phyloP scores from a whole-genome alignment of 2,888 invertebrate species.

The Latrodectus elegans region DNA sequence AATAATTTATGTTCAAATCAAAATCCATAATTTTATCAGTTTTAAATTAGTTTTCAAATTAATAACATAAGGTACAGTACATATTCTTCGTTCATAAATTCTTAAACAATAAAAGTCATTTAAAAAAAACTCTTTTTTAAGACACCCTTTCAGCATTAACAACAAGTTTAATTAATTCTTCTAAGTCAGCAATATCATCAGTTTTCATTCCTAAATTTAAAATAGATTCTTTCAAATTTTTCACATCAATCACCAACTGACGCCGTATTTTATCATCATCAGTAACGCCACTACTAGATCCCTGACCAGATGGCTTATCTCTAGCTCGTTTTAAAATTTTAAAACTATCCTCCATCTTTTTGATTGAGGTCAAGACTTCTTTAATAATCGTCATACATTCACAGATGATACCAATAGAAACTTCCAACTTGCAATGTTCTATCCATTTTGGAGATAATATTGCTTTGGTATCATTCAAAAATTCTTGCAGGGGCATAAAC shows the following conservation, averaged over 20 bases:
- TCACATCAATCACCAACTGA: conserved; percentile 90
- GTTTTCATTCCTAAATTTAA: conserved; percentile 32
- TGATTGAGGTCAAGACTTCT: conserved; percentile 93
- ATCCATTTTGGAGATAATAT: conserved; percentile 73
- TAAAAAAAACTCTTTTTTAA: not conserved
- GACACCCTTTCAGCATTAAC: not conserved
- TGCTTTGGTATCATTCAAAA: conserved; percentile 75
- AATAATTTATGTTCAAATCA: no score
- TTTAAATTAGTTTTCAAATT: no score
- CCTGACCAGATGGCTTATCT: conserved; percentile 77
- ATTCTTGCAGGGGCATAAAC: conserved; percentile 79
- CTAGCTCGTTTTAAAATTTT: conserved; percentile 89
- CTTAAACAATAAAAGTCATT: no score
- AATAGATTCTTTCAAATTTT: conserved; percentile 82
- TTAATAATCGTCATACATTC: conserved; percentile 80
- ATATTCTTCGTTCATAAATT: no score
- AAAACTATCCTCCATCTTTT: conserved; percentile 95
- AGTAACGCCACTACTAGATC: conserved; percentile 80
- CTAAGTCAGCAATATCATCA: not conserved
- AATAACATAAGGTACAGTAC: no score
- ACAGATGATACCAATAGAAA: conserved; percentile 75
- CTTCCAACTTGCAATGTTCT: conserved; percentile 55
- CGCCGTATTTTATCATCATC: conserved; percentile 96
- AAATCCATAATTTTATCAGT: no score
- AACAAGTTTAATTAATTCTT: not conserved